These are phyloP conservation scores for Callipepla squamata DNA, from an alignment of 2,113 vertebrate species.

Conservation along the genomic window DNA sequence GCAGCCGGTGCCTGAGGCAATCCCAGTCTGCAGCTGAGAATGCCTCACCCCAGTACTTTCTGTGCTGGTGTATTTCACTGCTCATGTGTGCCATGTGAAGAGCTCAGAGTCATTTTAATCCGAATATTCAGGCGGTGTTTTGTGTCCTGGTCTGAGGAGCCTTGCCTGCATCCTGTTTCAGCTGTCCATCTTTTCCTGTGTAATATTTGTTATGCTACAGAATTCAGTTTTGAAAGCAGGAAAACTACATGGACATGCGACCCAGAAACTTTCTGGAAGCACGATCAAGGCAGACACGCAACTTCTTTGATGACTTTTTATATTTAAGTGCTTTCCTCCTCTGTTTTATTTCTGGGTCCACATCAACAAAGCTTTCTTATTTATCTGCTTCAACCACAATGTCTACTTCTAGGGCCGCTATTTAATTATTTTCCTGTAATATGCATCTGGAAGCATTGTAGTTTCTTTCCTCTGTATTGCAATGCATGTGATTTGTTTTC, in stretches of 20 bases:
- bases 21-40: background rate
- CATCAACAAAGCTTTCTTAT: conserved; percentile 32
- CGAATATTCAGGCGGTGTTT: background rate
- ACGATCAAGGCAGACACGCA: background rate
- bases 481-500: background rate
- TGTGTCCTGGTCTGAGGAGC: background rate
- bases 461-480: conserved; percentile 13
- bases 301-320: conserved; percentile 43
- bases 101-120: background rate
- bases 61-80: background rate
- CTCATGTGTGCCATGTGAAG: background rate
- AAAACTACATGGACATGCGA: conserved; percentile 9
- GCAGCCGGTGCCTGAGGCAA: background rate
- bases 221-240: conserved; percentile 1
- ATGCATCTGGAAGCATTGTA: conserved; percentile 44
- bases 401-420: conserved; percentile 10
- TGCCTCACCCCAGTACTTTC: background rate
- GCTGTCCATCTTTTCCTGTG: conserved; percentile 13
- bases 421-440: conserved; percentile 43
- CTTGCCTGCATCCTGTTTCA: background rate
- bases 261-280: conserved; percentile 32
- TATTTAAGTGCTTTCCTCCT: conserved; percentile 27
- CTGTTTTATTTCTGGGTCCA: conserved; percentile 48
- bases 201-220: background rate
- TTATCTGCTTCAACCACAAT: background rate